Evolutionary conservation across 37 sponge, comb jelly and placozoan species (phyloP).

Genomic region (Agelas oroides): DNA sequence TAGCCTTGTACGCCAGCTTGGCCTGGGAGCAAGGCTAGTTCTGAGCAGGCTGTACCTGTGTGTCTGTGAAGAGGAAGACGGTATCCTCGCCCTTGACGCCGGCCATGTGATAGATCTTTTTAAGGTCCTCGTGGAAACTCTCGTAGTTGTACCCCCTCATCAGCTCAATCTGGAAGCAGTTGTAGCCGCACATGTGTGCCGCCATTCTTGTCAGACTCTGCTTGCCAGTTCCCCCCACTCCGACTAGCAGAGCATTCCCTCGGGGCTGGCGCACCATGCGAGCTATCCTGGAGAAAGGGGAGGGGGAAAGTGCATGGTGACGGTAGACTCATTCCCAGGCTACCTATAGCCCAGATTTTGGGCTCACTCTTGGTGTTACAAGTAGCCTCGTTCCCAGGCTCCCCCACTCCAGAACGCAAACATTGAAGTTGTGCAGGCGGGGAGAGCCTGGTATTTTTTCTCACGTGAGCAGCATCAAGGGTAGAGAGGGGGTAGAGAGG

Average conservation of each 20-base stretch:
- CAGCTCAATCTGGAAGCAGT: constrained; percentile 99
- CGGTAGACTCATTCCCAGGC: too few relatives aligned
- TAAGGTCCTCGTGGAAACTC: constrained; percentile 96
- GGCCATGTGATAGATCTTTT: constrained; percentile 85
- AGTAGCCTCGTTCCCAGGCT: too few relatives aligned
- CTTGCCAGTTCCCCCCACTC: constrained; percentile 98
- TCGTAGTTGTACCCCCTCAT: constrained; percentile 94
- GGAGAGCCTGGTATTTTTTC: too few relatives aligned
- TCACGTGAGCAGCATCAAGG: too few relatives aligned
- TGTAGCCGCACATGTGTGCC: constrained; percentile 95
- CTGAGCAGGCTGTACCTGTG: too few relatives aligned
- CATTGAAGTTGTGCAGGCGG: too few relatives aligned
- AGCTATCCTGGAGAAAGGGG: constrained; percentile 79
- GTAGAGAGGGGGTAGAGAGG: too few relatives aligned
- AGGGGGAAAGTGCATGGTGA: neutral
- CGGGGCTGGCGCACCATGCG: constrained; percentile 97
- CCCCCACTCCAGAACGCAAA: too few relatives aligned
- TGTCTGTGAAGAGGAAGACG: constrained; percentile 99
- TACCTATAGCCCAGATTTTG: too few relatives aligned
- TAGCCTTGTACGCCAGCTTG: too few relatives aligned
- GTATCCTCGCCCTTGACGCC: constrained; percentile 90
- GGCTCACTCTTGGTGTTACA: too few relatives aligned
- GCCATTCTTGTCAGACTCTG: constrained; percentile 98
- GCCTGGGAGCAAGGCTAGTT: too few relatives aligned
- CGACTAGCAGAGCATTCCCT: constrained; percentile 99